Evolutionary conservation across 2,797 vertebrate genomes (phyloP), one percentile per base, ranked within the genome.

Genomic region (Hoplostethus atlanticus): DNA sequence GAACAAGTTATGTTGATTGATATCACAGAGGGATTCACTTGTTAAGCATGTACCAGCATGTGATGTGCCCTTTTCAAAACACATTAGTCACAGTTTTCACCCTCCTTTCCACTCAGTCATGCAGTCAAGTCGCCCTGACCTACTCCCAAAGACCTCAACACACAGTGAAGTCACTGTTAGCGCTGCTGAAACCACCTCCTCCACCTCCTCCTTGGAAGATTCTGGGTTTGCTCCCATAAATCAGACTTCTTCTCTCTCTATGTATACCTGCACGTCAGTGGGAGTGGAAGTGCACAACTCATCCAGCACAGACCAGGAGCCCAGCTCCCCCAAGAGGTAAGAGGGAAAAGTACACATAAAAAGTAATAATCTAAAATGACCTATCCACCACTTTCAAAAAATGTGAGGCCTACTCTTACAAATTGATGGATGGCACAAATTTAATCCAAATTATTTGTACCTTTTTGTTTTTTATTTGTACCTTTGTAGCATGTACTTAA

Each of bases 121-220:
- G 84, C 94, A 91, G 61, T 90, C 94, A 12, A 95, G 94, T 67
- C 96, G 95, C 58, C 97, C 96, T 15, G 96, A 97, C 91, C 92
- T 97, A 58, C 95, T 98, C 70, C 95, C 94, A 57, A 92, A 91
- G 69, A 95, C 92, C 7, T 85, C 90, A 59, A 89, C 83, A 0
- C 69, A 89, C 59, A 94, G 94, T 0, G 92, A 94, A 73, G 83
- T 87, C n/a, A 93, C 80, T 70, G 94, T 89, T 1, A 93, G 89
- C 30, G 82, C 94, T 1, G 59, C 86, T 2, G 93, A 94, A 16
- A 92, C 92, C 0, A 88, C 93, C 2, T 59, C 83, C 46, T 92
- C 90, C 76, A 92, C 93, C 44, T 92, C 93, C 44, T 92, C 93
- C 21, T n/a, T 86, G 77, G 91, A 85, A 84, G 94, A 90, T 9